Conservation (phyloP, 1,140 invertebrate genomes). For the Eupeodes corollae region DNA sequence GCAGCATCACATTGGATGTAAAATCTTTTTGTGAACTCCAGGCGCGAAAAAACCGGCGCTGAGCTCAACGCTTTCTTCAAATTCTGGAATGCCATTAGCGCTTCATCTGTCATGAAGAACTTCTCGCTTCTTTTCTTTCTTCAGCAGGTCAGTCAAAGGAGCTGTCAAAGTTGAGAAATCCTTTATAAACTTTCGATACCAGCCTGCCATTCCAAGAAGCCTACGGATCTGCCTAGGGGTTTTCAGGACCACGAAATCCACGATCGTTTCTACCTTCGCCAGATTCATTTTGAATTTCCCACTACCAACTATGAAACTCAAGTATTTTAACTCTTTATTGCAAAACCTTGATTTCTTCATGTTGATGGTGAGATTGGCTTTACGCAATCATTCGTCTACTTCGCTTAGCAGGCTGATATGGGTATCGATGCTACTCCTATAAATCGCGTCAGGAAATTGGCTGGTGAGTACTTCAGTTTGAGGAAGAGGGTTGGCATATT, state of each 20-base stretch:
- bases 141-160: no score
- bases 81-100: conserved; percentile 36
- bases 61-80: no score
- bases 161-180: conserved; percentile 31
- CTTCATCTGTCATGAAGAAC: no score
- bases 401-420: no score
- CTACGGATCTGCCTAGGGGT: no score
- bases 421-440: neutral
- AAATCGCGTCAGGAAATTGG: neutral
- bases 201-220: neutral
- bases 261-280: conserved; percentile 11
- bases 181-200: neutral
- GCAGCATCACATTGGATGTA: no score
- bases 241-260: conserved; percentile 2
- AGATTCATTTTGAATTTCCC: conserved; percentile 4
- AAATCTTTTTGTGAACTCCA: no score
- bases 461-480: conserved; percentile 13
- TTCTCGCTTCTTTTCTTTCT: no score
- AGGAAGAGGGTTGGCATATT: conserved; percentile 16
- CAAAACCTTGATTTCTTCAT: conserved; percentile 35
- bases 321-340: conserved; percentile 21
- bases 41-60: no score
- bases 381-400: no score
- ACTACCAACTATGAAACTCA: neutral
- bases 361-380: conserved; percentile 37